Percentiles rank a stretch among this genome's conserved stretches.
phyloP scores from a whole-genome alignment of 1,140 invertebrate genomes.

The Tyrophagus putrescentiae region DNA sequence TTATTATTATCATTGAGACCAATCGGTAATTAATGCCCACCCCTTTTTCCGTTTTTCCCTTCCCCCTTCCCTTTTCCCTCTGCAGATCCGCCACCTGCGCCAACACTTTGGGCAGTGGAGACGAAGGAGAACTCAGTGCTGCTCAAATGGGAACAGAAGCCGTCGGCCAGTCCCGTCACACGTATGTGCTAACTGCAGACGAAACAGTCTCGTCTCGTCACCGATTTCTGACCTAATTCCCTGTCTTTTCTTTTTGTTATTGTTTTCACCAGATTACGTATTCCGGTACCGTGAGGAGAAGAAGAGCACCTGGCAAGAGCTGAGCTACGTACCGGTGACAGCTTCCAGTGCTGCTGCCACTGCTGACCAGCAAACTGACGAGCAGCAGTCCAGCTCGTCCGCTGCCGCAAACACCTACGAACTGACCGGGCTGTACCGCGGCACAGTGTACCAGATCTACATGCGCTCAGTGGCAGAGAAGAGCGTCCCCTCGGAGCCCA shows the following conservation, averaged over 20 bases:
- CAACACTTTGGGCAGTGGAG: conserved; percentile 23
- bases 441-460: conserved; percentile 27
- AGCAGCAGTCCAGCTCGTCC: conserved; percentile 10
- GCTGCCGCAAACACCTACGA: conserved; percentile 24
- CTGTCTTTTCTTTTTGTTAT: not conserved
- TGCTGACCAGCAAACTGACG: not conserved
- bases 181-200: not conserved
- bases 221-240: not conserved
- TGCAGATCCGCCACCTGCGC: conserved; percentile 26
- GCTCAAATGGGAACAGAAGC: conserved; percentile 22
- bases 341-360: not conserved
- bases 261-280: conserved; percentile 24
- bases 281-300: conserved; percentile 28
- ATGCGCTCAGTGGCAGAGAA: conserved; percentile 24
- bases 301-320: conserved; percentile 26
- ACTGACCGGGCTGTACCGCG: conserved; percentile 23
- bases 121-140: conserved; percentile 1
- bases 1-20: too few relatives aligned
- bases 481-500: conserved; percentile 26
- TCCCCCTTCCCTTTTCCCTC: not conserved
- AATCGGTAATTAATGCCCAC: too few relatives aligned
- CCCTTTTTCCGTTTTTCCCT: not conserved
- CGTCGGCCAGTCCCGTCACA: conserved; percentile 1
- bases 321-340: not conserved
- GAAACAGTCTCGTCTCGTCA: not conserved